Conservation (phyloP, 1,140 invertebrate genomes). For the Trialeurodes vaporariorum region DNA sequence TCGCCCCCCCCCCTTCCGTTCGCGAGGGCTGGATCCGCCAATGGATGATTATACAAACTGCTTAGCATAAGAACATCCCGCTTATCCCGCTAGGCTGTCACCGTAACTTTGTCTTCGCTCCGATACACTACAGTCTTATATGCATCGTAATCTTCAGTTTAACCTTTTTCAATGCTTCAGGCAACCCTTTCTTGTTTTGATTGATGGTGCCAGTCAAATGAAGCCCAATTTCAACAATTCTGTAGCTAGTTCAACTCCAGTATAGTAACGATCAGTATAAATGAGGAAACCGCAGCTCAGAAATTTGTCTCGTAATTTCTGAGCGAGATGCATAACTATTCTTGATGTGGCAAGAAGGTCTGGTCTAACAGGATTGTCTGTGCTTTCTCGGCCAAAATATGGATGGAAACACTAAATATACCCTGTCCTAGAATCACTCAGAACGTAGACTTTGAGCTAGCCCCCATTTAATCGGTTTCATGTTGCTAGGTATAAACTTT, state of each 20-base stretch:
- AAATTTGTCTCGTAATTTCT: conserved; percentile 6
- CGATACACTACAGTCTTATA: neutral
- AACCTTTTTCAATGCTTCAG: neutral
- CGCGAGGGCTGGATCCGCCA: too few species aligned
- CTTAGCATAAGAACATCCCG: conserved; percentile 4
- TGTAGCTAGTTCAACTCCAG: conserved; percentile 4
- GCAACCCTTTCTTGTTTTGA: neutral
- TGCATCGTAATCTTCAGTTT: neutral
- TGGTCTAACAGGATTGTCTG: neutral
- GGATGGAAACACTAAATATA: too few species aligned
- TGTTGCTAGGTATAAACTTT: too few species aligned
- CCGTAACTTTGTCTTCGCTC: neutral
- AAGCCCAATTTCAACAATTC: conserved; percentile 6
- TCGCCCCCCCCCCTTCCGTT: too few species aligned
- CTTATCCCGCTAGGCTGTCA: conserved; percentile 1
- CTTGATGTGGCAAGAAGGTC: conserved; percentile 3
- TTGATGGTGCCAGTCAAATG: conserved; percentile 9
- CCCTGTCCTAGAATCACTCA: too few species aligned
- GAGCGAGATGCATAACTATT: conserved; percentile 5
- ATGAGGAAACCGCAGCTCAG: neutral
- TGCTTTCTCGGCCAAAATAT: conserved; percentile 6
- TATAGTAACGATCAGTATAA: conserved; percentile 9
- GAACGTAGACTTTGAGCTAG: too few species aligned
- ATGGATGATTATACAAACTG: conserved; percentile 2
- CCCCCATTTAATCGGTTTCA: too few species aligned